A percentile compares a stretch with the other conserved stretches of the same genome.
Conservation (phyloP, 2,888 invertebrate genomes). For the Amiota minor region DNA sequence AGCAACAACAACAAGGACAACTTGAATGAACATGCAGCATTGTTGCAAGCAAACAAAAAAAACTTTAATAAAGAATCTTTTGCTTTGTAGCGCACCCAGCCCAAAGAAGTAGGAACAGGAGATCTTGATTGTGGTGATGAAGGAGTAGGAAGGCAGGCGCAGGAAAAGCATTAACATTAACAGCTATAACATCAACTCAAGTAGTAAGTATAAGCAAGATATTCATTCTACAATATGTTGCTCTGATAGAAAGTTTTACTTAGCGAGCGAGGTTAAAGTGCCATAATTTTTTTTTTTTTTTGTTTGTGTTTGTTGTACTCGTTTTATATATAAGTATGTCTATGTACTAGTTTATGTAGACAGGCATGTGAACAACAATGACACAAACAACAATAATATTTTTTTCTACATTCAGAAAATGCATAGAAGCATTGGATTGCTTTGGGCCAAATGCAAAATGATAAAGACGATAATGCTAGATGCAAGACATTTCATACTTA, state of each 20-base stretch:
- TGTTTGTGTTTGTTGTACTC: too few relatives aligned
- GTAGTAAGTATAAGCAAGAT: background rate
- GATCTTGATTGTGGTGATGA: conserved; percentile 49
- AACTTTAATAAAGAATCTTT: conserved; percentile 61
- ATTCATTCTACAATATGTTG: background rate
- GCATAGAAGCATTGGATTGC: conserved; percentile 50
- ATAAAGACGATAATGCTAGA: background rate
- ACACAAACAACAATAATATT: conserved; percentile 2
- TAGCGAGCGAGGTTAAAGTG: too few relatives aligned
- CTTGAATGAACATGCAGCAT: conserved; percentile 40
- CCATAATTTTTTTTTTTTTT: too few relatives aligned
- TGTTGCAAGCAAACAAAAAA: conserved; percentile 62
- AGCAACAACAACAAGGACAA: conserved; percentile 26
- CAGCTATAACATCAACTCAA: background rate
- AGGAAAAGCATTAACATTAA: background rate
- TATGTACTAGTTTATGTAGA: background rate
- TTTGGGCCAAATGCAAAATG: conserved; percentile 45
- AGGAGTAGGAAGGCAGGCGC: conserved; percentile 11
- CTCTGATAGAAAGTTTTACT: too few relatives aligned
- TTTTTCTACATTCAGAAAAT: conserved; percentile 34
- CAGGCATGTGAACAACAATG: background rate
- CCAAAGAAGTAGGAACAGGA: conserved; percentile 45
- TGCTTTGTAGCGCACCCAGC: conserved; percentile 28
- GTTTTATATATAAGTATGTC: too few relatives aligned
- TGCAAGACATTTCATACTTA: conserved; percentile 6